Conservation (phyloP, 2,888 invertebrate genomes). For the Dromius quadrimaculatus region DNA sequence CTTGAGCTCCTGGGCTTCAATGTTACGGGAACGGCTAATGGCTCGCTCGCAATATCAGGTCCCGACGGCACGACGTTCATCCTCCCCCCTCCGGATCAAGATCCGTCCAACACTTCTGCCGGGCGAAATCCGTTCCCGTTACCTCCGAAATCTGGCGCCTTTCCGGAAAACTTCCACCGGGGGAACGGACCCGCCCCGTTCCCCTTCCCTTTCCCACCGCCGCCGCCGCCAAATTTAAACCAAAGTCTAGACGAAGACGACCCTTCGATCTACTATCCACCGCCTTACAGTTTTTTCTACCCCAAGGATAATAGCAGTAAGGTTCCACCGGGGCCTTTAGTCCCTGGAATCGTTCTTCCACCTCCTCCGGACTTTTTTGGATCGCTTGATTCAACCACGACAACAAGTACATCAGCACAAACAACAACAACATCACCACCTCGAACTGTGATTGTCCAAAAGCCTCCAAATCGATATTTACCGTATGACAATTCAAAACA, state of each 20-base stretch:
- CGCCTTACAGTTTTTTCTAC: constrained; percentile 90
- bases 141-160: constrained; percentile 73
- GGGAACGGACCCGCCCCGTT: constrained; percentile 70
- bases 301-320: constrained; percentile 79
- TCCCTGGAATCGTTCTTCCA: constrained; percentile 88
- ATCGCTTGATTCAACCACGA: constrained; percentile 72
- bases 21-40: constrained; percentile 79
- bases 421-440: constrained; percentile 58
- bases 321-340: constrained; percentile 87
- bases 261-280: constrained; percentile 91
- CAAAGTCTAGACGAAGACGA: constrained; percentile 86
- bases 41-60: constrained; percentile 71
- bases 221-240: constrained; percentile 69
- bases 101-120: constrained; percentile 76
- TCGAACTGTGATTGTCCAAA: constrained; percentile 13
- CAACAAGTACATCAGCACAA: constrained; percentile 62
- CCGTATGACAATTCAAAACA: constrained; percentile 55
- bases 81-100: constrained; percentile 71
- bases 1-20: constrained; percentile 88
- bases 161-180: constrained; percentile 63
- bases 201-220: constrained; percentile 68
- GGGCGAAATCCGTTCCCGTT: constrained; percentile 75
- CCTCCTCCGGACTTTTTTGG: constrained; percentile 91
- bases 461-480: constrained; percentile 61
- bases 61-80: constrained; percentile 65